Percentiles rank a stretch among this genome's conserved stretches.
Conservation (phyloP, 2,113 vertebrate genomes). For the Podarcis muralis region DNA sequence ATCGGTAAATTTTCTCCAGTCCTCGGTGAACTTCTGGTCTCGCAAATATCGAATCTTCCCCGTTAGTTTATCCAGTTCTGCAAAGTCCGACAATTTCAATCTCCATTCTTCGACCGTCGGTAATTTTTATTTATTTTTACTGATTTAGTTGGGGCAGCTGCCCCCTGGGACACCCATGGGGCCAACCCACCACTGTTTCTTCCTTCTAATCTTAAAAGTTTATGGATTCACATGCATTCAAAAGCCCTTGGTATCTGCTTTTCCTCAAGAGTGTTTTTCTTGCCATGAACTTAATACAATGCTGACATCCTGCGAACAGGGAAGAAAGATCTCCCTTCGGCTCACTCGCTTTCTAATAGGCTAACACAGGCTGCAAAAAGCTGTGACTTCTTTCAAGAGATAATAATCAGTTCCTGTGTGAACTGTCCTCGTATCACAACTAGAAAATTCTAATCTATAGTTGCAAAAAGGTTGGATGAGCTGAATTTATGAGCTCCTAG, state of each 20-base stretch:
- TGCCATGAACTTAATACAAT: neutral
- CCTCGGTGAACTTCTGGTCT: no score
- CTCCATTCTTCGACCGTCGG: no score
- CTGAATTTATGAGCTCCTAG: neutral
- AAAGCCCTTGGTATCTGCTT: neutral
- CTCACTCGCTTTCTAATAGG: neutral
- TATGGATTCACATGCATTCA: slow-evolving; percentile 14
- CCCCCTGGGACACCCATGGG: no score
- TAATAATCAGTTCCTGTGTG: neutral
- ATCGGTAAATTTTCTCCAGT: no score
- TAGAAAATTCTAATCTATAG: slow-evolving; percentile 20
- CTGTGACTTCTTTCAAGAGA: neutral
- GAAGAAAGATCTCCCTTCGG: neutral
- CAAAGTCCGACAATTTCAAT: no score
- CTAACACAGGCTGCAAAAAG: neutral
- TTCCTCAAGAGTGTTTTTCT: neutral
- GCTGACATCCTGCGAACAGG: neutral
- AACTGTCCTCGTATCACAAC: neutral
- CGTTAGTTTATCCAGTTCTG: no score
- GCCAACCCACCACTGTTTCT: neutral
- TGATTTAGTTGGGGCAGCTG: no score
- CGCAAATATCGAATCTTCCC: no score
- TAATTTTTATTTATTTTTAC: no score
- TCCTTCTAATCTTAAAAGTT: slow-evolving; percentile 53
- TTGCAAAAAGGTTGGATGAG: neutral